These are phyloP conservation scores for Graptemys geographica DNA, from an alignment of 2,797 vertebrate genomes.

Conservation along the genomic window DNA sequence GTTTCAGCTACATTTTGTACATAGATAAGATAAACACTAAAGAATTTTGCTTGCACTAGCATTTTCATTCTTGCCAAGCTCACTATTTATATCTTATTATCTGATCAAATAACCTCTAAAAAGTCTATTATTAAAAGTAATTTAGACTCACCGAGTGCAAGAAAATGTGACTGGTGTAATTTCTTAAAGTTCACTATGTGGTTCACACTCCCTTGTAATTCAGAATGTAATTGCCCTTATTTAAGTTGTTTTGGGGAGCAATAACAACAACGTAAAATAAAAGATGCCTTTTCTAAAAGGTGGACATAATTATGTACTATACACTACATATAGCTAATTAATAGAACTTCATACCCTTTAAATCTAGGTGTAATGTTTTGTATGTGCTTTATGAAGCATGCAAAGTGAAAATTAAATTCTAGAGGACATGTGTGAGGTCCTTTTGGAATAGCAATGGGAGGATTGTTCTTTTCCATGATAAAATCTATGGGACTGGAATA, in stretches of 20 bases:
- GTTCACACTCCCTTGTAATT: background rate
- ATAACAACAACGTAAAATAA: background rate
- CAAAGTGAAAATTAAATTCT: background rate
- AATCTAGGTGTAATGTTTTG: background rate
- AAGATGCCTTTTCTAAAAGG: background rate
- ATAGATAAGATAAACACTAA: background rate
- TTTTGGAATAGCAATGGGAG: background rate
- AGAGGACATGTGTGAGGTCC: accelerated
- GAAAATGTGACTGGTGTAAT: background rate
- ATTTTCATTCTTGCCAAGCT: background rate
- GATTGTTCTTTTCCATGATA: background rate
- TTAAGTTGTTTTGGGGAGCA: background rate
- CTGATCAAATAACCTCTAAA: background rate
- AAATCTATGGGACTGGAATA: background rate
- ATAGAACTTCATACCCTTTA: background rate
- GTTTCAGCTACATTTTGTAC: background rate
- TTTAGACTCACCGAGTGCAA: background rate
- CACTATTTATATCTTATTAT: background rate
- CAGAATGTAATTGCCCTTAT: background rate
- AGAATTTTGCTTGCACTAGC: background rate
- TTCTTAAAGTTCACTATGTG: background rate
- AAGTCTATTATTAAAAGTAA: background rate
- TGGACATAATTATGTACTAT: background rate
- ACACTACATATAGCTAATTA: background rate
- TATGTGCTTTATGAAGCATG: background rate